Percentiles rank a stretch among this genome's conserved stretches.
Evolutionary conservation across 2,797 vertebrate genomes (phyloP).

Genomic region (Graptemys geographica): DNA sequence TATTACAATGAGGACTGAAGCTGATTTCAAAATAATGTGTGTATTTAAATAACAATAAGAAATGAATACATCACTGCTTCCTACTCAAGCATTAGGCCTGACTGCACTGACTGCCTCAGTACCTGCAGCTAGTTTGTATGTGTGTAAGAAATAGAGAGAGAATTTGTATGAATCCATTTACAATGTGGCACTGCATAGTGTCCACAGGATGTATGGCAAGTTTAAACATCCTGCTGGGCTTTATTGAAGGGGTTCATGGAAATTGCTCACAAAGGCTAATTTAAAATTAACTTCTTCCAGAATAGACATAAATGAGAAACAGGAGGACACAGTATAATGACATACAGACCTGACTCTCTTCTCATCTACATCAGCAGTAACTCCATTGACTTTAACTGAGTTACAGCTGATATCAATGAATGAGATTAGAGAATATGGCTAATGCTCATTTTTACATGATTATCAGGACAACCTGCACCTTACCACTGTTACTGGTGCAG

Average conservation of each 20-base stretch:
- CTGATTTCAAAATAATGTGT: not conserved
- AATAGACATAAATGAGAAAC: rapidly evolving
- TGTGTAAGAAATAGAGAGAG: rapidly evolving
- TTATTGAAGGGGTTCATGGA: not conserved
- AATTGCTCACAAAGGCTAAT: not conserved
- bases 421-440: not conserved
- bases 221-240: not conserved
- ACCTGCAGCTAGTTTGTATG: not conserved
- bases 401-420: not conserved
- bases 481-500: not conserved
- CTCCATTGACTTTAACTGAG: not conserved
- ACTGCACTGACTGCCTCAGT: not conserved
- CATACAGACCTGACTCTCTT: not conserved
- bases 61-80: not conserved
- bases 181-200: not conserved
- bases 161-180: not conserved
- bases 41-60: not conserved
- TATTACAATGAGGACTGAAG: not conserved
- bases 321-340: not conserved
- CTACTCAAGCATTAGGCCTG: not conserved
- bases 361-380: not conserved
- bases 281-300: not conserved
- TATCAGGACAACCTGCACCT: not conserved
- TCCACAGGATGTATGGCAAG: not conserved
- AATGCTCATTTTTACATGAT: not conserved